Conservation (phyloP, 1,140 invertebrate genomes). For the Microplitis demolitor region DNA sequence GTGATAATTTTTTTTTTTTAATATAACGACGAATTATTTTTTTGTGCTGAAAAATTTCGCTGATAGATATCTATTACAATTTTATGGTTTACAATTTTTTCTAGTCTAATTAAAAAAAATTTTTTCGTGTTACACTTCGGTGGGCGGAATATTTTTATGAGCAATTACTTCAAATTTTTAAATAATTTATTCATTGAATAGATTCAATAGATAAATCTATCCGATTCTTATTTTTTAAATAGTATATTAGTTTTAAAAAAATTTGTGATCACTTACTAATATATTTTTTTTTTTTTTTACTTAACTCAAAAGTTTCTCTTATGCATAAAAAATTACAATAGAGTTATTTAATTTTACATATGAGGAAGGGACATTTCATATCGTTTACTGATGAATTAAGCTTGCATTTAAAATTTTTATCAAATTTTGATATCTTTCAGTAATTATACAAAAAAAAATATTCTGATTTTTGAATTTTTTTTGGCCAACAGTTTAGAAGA, state of each 20-base stretch:
- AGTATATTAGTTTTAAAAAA: background rate
- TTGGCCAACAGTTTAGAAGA: no score
- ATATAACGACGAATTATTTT: background rate
- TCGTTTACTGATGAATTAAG: no score
- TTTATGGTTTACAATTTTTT: conserved; percentile 23
- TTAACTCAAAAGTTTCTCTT: background rate
- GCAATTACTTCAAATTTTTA: conserved; percentile 28
- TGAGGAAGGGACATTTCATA: no score
- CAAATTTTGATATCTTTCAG: no score
- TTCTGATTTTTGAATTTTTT: no score
- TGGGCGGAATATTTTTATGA: conserved; percentile 40
- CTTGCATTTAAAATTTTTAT: no score
- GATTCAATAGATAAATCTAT: conserved; percentile 4
- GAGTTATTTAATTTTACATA: no score
- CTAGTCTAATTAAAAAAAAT: conserved; percentile 34
- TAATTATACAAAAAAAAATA: no score
- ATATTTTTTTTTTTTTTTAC: background rate
- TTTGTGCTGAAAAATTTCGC: conserved; percentile 1
- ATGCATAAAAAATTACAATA: no score
- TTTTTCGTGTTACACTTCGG: conserved; percentile 24
- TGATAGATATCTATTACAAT: background rate
- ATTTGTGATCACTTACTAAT: background rate
- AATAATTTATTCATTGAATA: conserved; percentile 10
- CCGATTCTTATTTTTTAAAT: background rate
- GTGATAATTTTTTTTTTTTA: conserved; percentile 8